A percentile compares a stretch with the other conserved stretches of the same genome.
phyloP scores from a whole-genome alignment of 1,140 invertebrate genomes.

The Apolygus lucorum region DNA sequence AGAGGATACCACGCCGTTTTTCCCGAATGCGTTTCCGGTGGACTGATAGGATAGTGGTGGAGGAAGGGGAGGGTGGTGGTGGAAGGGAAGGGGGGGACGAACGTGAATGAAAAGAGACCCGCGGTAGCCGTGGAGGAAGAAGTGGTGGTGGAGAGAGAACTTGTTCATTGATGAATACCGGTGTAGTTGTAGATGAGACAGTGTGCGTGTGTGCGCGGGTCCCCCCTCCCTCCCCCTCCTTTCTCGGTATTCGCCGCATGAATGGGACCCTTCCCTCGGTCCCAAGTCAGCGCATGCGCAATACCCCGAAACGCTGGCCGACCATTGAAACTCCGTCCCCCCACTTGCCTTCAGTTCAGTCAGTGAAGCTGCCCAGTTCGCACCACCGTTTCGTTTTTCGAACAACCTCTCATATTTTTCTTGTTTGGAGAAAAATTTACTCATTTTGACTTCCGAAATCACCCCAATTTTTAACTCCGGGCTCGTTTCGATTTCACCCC shows the following conservation, averaged over 20 bases:
- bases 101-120: constrained; percentile 5
- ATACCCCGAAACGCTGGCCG: neutral
- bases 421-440: too few species aligned
- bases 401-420: neutral
- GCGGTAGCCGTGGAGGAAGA: neutral
- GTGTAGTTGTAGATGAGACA: neutral
- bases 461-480: too few species aligned
- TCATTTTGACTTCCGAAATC: too few species aligned
- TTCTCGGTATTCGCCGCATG: neutral
- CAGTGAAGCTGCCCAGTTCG: constrained; percentile 2
- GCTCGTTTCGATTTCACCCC: too few species aligned
- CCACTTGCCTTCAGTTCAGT: constrained; percentile 16
- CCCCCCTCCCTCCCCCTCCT: constrained; percentile 6
- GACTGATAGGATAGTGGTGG: neutral
- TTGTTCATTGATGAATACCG: constrained; percentile 9
- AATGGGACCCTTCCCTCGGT: constrained; percentile 4
- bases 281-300: neutral
- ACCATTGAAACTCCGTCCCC: constrained; percentile 14
- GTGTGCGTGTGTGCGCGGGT: neutral
- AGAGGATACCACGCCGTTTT: neutral
- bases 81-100: neutral
- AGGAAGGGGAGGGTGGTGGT: neutral
- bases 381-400: neutral
- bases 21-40: neutral
- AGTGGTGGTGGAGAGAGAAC: neutral